phyloP scores from a whole-genome alignment of 2,797 vertebrate species.

The Artibeus lituratus region DNA sequence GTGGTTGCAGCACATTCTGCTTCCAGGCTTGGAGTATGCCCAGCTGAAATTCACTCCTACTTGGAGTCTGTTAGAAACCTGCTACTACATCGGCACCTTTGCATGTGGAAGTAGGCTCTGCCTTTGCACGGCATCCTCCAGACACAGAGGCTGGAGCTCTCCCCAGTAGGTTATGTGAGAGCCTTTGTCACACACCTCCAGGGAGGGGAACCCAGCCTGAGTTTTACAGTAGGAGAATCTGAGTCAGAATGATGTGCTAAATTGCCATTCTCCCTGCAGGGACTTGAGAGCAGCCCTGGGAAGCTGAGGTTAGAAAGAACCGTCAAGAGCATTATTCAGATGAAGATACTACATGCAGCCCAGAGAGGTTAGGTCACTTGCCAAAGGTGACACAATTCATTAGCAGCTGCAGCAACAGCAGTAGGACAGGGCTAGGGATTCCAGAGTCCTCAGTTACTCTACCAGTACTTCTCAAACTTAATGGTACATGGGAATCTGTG shows the following conservation, averaged over 20 bases:
- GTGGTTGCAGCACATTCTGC: not conserved
- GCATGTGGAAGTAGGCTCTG: not conserved
- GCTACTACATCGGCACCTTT: not conserved
- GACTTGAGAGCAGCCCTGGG: not conserved
- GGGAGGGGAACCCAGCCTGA: not conserved
- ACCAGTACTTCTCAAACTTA: not conserved
- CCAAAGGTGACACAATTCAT: not conserved
- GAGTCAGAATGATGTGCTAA: not conserved
- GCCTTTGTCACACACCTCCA: not conserved
- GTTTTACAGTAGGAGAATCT: not conserved
- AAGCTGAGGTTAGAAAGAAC: not conserved
- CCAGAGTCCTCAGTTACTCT: not conserved
- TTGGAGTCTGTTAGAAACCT: conserved; percentile 31
- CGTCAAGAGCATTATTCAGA: not conserved
- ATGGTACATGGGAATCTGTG: not conserved
- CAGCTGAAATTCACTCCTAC: conserved; percentile 11
- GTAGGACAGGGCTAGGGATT: not conserved
- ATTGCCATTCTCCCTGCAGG: not conserved
- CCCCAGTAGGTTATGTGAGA: not conserved
- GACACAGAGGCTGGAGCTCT: not conserved
- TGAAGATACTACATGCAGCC: not conserved
- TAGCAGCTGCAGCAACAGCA: not conserved
- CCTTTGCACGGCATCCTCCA: not conserved
- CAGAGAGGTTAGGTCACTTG: not conserved
- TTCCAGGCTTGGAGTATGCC: conserved; percentile 25